Conservation (phyloP, 2,113 vertebrate species). For the Todiramphus saurophagus region DNA sequence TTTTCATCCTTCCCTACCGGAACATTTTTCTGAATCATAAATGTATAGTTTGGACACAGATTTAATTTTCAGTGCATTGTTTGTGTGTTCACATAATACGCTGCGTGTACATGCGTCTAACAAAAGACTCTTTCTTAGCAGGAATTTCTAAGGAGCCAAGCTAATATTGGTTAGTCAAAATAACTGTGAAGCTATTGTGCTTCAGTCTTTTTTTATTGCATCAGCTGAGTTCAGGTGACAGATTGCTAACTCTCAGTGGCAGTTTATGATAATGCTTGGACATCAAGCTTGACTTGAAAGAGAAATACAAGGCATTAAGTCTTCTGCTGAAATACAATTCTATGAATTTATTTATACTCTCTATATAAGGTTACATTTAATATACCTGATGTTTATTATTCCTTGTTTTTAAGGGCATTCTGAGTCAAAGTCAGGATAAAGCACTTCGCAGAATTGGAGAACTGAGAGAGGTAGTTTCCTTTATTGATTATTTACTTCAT, state of each 20-base stretch:
- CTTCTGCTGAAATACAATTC: not conserved
- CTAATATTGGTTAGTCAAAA: not conserved
- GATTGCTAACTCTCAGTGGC: not conserved
- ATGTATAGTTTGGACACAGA: not conserved
- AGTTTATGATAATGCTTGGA: not conserved
- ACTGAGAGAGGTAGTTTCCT: slow-evolving; percentile 86
- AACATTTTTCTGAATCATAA: not conserved
- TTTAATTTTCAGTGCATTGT: not conserved
- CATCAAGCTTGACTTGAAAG: not conserved
- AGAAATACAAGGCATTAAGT: not conserved
- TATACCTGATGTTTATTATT: not conserved
- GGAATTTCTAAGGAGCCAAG: not conserved
- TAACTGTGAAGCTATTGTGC: not conserved
- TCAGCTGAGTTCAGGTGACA: not conserved
- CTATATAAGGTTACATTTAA: not conserved
- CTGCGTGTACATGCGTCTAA: not conserved
- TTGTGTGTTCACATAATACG: not conserved
- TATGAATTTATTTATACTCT: not conserved
- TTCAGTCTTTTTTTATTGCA: not conserved
- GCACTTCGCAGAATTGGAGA: slow-evolving; percentile 93
- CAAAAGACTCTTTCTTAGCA: not conserved
- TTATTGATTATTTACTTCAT: not conserved
- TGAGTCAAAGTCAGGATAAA: slow-evolving; percentile 97
- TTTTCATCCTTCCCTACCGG: not conserved
- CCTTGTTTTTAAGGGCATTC: slow-evolving; percentile 80